Conservation (phyloP, 2,113 vertebrate genomes). For the Anoura caudifer region DNA sequence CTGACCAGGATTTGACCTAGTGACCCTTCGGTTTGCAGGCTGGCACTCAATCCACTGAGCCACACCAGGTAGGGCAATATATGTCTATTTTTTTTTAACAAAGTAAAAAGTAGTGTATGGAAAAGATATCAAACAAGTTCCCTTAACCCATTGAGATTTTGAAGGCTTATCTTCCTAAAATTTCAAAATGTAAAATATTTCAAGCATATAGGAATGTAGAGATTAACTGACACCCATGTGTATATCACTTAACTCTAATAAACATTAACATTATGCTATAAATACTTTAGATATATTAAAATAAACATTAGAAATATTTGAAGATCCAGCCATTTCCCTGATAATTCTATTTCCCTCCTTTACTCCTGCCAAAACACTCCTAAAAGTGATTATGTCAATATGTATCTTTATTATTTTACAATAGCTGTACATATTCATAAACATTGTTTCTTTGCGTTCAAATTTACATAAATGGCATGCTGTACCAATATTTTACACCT, state of each 20-base stretch:
- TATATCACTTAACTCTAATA: neutral
- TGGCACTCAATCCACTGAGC: no score
- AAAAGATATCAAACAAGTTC: neutral
- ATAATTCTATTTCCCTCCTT: neutral
- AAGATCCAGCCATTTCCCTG: neutral
- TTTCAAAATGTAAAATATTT: constrained; percentile 18
- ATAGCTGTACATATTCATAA: neutral
- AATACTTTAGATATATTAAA: neutral
- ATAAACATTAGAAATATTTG: neutral
- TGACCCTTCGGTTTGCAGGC: no score
- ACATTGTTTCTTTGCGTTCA: neutral
- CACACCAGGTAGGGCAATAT: neutral
- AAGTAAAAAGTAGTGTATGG: neutral
- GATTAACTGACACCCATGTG: neutral
- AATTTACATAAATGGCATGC: neutral
- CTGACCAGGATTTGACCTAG: no score
- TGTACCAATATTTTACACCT: neutral
- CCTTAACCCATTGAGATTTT: neutral
- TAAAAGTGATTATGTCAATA: neutral
- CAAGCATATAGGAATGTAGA: neutral
- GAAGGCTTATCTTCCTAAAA: neutral
- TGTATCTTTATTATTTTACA: neutral
- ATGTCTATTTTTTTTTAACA: neutral
- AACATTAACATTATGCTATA: neutral
- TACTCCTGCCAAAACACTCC: neutral